phyloP scores from a whole-genome alignment of 2,113 vertebrate species.

The Ctenomys sociabilis region DNA sequence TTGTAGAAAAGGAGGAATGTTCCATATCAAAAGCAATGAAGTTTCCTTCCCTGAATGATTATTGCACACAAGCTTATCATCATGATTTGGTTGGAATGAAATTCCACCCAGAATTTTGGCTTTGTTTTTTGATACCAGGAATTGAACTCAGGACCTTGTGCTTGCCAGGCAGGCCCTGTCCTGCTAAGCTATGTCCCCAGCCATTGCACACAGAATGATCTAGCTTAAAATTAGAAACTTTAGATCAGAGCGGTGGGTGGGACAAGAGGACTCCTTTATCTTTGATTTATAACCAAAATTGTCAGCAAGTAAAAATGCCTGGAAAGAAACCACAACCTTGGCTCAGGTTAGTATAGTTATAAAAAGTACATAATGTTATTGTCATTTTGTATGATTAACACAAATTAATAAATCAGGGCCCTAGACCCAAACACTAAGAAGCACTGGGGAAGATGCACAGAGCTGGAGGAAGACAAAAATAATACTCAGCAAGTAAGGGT shows the following conservation, averaged over 20 bases:
- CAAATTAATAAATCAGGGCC: constrained; percentile 73
- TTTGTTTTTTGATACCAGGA: no score
- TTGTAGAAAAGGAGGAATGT: constrained; percentile 12
- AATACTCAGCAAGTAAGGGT: not conserved
- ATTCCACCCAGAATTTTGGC: constrained; percentile 27
- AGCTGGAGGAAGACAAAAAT: not conserved
- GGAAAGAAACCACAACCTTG: constrained; percentile 78
- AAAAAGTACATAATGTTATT: constrained; percentile 68
- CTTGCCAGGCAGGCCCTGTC: no score
- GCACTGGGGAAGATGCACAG: not conserved
- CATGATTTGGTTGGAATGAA: constrained; percentile 47
- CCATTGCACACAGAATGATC: constrained; percentile 39
- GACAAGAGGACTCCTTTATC: constrained; percentile 54
- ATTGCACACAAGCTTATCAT: constrained; percentile 52
- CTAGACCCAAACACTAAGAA: constrained; percentile 25
- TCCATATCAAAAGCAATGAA: not conserved
- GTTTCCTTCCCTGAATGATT: constrained; percentile 1
- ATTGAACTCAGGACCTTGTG: no score
- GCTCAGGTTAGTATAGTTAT: constrained; percentile 69
- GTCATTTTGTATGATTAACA: constrained; percentile 71
- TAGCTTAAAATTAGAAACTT: constrained; percentile 51
- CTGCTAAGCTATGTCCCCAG: no score
- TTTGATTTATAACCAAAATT: constrained; percentile 75
- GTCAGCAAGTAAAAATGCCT: constrained; percentile 76
- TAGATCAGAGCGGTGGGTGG: constrained; percentile 43